phyloP scores from a whole-genome alignment of 2,797 vertebrate genomes.

The Pogonophryne albipinna region DNA sequence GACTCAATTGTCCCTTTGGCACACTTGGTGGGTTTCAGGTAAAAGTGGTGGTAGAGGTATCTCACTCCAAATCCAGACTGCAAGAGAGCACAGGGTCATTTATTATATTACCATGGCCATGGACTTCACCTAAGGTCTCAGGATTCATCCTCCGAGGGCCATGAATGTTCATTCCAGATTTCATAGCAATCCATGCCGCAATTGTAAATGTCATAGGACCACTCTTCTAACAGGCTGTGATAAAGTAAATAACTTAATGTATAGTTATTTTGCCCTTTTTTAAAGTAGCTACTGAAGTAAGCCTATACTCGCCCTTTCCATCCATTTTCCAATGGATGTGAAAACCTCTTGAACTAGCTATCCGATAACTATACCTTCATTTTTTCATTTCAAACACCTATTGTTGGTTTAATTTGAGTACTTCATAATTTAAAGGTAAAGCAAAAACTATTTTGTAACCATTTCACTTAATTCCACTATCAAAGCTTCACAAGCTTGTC shows the following conservation, averaged over 20 bases:
- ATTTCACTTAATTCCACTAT: not conserved
- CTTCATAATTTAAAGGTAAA: not conserved
- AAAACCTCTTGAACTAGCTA: too few relatives aligned
- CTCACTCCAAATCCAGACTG: conserved; percentile 72
- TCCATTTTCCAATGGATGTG: too few relatives aligned
- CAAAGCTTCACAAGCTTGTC: not conserved
- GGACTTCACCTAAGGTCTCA: not conserved
- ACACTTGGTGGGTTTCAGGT: conserved; percentile 81
- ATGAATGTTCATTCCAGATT: not conserved
- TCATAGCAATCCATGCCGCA: not conserved
- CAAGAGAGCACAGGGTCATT: conserved; percentile 14
- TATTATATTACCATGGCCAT: too few relatives aligned
- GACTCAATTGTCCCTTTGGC: conserved; percentile 51
- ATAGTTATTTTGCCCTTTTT: too few relatives aligned
- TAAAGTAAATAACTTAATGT: too few relatives aligned
- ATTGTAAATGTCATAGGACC: not conserved
- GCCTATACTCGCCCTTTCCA: too few relatives aligned
- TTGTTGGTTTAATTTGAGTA: not conserved
- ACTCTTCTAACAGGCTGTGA: too few relatives aligned
- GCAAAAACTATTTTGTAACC: not conserved
- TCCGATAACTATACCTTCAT: too few relatives aligned
- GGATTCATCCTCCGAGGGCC: not conserved
- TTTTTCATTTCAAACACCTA: too few relatives aligned
- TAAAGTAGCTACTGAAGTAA: too few relatives aligned
- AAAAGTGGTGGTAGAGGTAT: conserved; percentile 78